A percentile compares a stretch with the other conserved stretches of the same genome.
These are phyloP conservation scores for Bombylius discolor DNA, from an alignment of 2,888 invertebrate species.

Conservation along the genomic window DNA sequence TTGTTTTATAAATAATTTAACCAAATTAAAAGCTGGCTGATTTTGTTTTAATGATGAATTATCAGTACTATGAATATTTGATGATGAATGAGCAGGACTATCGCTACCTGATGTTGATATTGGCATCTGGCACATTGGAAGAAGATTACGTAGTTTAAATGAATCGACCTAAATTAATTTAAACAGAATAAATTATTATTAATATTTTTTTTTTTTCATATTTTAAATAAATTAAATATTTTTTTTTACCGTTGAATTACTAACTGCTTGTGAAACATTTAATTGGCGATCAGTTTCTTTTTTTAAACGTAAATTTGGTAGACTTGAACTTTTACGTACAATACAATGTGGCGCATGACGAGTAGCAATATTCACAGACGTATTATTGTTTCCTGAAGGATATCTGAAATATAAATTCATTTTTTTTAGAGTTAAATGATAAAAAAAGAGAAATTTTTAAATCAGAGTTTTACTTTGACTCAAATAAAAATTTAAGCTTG, in stretches of 20 bases:
- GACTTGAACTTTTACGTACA: constrained; percentile 60
- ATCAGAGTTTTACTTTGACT: too few relatives aligned
- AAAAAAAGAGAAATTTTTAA: too few relatives aligned
- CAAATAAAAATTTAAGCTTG: too few relatives aligned
- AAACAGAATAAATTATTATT: not conserved
- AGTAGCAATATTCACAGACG: constrained; percentile 40
- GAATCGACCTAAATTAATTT: constrained; percentile 20
- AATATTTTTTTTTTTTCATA: not conserved
- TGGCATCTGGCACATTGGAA: constrained; percentile 38
- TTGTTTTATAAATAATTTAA: constrained; percentile 80
- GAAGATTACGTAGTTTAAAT: constrained; percentile 29
- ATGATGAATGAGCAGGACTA: constrained; percentile 20
- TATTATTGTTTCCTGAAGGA: constrained; percentile 63
- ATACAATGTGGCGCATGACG: constrained; percentile 43
- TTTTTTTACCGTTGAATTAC: constrained; percentile 56
- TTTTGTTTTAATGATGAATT: constrained; percentile 24
- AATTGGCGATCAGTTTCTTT: constrained; percentile 18
- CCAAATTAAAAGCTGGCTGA: constrained; percentile 65
- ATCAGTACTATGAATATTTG: constrained; percentile 9
- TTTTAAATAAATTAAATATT: not conserved
- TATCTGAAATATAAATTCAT: constrained; percentile 40
- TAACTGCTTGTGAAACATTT: constrained; percentile 43
- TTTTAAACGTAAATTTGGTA: constrained; percentile 53
- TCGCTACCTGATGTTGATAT: constrained; percentile 20
- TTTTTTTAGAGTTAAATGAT: not conserved